Conservation (phyloP, 2,888 invertebrate species). For the Nowickia ferox region DNA sequence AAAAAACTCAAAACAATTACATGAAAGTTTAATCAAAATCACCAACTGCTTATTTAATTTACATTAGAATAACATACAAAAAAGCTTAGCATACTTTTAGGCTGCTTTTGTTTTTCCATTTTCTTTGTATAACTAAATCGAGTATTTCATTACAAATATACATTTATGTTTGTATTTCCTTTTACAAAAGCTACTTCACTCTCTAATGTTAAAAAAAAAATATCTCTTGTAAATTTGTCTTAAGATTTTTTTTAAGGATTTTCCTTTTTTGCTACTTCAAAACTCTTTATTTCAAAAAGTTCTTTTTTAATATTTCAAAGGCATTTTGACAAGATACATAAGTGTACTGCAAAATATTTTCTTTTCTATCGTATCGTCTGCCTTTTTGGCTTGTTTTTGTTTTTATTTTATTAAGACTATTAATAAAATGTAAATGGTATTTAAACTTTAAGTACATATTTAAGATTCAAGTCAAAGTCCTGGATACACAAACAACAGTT, state of each 20-base stretch:
- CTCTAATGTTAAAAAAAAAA: no score
- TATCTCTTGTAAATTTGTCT: not conserved
- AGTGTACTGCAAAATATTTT: no score
- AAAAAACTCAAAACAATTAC: not conserved
- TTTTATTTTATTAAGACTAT: no score
- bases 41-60: not conserved
- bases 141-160: not conserved
- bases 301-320: not conserved
- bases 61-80: not conserved
- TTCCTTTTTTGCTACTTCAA: no score
- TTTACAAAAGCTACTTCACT: not conserved
- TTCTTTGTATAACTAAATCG: not conserved
- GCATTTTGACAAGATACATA: no score
- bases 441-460: no score
- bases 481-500: no score
- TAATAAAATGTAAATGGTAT: no score
- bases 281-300: not conserved
- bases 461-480: no score
- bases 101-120: not conserved
- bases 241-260: no score
- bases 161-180: not conserved
- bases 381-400: no score
- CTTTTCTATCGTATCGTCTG: no score
- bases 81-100: conserved; percentile 24
- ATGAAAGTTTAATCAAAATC: not conserved